These are phyloP conservation scores for Buphagus erythrorhynchus DNA, from an alignment of 2,797 vertebrate genomes.

Conservation along the genomic window DNA sequence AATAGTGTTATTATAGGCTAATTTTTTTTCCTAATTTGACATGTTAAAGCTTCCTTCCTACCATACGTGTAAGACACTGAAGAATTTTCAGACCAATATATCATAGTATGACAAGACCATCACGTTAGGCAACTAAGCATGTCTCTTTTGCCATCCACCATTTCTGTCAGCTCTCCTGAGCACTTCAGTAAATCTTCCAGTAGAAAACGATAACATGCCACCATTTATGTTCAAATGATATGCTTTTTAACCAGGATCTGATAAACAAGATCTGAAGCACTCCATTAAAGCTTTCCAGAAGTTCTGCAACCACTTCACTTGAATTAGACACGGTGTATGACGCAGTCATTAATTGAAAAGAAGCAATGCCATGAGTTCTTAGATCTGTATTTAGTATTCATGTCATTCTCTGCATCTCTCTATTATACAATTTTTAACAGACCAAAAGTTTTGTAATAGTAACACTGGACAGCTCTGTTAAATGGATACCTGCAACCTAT, in stretches of 20 bases:
- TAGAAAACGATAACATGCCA: not conserved
- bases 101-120: not conserved
- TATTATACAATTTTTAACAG: not conserved
- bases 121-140: not conserved
- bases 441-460: not conserved
- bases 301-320: not conserved
- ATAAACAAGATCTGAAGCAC: constrained; percentile 26
- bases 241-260: constrained; percentile 1
- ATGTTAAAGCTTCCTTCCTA: not conserved
- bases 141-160: not conserved
- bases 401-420: not conserved
- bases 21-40: constrained; percentile 30
- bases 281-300: constrained; percentile 7
- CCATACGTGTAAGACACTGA: not conserved
- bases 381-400: not conserved
- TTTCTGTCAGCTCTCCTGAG: not conserved
- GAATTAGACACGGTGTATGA: not conserved
- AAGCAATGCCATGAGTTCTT: not conserved
- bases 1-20: not conserved
- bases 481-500: not conserved
- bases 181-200: not conserved
- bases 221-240: not conserved
- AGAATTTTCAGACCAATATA: not conserved
- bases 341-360: not conserved
- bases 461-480: not conserved